These are phyloP conservation scores for Macrostomum cliftonense DNA, from an alignment of 2,888 invertebrate genomes.

Conservation along the genomic window DNA sequence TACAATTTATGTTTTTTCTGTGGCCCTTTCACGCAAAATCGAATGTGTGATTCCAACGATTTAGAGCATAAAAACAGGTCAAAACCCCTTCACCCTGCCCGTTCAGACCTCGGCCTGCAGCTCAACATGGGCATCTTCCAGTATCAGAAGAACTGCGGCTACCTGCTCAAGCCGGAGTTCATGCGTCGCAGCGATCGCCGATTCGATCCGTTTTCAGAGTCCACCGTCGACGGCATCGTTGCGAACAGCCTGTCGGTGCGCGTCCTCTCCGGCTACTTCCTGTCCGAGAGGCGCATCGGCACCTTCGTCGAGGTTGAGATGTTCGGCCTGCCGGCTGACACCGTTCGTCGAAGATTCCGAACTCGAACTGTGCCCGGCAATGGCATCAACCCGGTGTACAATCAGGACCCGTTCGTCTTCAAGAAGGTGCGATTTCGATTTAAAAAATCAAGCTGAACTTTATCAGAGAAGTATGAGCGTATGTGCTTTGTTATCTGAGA, in stretches of 20 bases:
- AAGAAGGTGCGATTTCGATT: constrained; percentile 58
- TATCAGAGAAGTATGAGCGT: too few relatives aligned
- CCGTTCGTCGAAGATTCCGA: constrained; percentile 58
- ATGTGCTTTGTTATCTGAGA: too few relatives aligned
- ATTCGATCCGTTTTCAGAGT: constrained; percentile 89
- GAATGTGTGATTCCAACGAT: too few relatives aligned
- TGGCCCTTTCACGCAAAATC: too few relatives aligned
- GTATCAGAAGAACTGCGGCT: constrained; percentile 76
- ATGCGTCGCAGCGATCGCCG: constrained; percentile 77
- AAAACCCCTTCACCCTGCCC: too few relatives aligned
- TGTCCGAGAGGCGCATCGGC: constrained; percentile 72
- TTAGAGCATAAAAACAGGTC: too few relatives aligned
- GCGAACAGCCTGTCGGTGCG: constrained; percentile 30
- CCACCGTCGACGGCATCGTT: constrained; percentile 90
- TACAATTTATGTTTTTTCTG: too few relatives aligned
- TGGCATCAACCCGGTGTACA: constrained; percentile 79
- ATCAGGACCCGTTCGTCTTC: constrained; percentile 80
- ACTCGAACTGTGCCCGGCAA: constrained; percentile 72
- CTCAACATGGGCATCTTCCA: constrained; percentile 75
- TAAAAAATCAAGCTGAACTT: too few relatives aligned
- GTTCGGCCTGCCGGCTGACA: constrained; percentile 90
- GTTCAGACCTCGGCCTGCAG: constrained; percentile 74
- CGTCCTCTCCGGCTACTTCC: constrained; percentile 77
- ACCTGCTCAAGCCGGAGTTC: constrained; percentile 75
- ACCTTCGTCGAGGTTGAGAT: constrained; percentile 93